A percentile compares a stretch with the other conserved stretches of the same genome.
Evolutionary conservation across 2,888 invertebrate species (phyloP).

Genomic region (Drosophila bunnanda): DNA sequence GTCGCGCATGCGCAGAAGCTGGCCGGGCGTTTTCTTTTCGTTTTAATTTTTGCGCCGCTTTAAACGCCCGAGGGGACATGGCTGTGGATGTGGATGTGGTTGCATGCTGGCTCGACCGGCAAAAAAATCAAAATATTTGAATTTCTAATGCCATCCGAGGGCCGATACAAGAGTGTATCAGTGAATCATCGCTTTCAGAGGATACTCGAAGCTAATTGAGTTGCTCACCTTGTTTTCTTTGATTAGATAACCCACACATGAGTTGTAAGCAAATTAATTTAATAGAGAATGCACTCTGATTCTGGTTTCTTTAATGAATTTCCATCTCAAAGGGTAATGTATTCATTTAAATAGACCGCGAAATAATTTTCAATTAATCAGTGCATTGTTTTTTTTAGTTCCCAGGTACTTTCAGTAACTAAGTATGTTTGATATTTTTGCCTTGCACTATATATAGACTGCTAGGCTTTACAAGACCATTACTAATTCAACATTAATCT

Average conservation of each 20-base stretch:
- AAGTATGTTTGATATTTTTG: too few relatives aligned
- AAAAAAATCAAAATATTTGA: conserved; percentile 80
- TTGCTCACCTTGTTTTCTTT: conserved; percentile 5
- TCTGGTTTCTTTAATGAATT: background rate
- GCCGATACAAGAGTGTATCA: conserved; percentile 51
- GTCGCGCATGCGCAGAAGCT: conserved; percentile 73
- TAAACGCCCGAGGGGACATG: conserved; percentile 65
- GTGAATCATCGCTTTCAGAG: conserved; percentile 53
- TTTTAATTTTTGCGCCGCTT: conserved; percentile 50
- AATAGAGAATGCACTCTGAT: background rate
- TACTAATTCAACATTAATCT: too few relatives aligned
- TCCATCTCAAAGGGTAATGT: background rate
- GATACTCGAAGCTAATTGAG: conserved; percentile 7
- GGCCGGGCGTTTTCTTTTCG: conserved; percentile 39
- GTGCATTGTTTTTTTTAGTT: too few relatives aligned
- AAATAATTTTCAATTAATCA: too few relatives aligned
- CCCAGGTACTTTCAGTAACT: too few relatives aligned
- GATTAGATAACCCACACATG: background rate
- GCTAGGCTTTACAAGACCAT: too few relatives aligned
- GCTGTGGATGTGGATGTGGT: conserved; percentile 40
- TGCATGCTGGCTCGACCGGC: conserved; percentile 56
- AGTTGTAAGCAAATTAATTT: background rate
- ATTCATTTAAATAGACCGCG: too few relatives aligned
- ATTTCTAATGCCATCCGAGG: conserved; percentile 78
- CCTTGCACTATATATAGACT: too few relatives aligned